Base-by-base conservation (phyloP, 2,888 invertebrate genomes). In the Biston stratarius region DNA sequence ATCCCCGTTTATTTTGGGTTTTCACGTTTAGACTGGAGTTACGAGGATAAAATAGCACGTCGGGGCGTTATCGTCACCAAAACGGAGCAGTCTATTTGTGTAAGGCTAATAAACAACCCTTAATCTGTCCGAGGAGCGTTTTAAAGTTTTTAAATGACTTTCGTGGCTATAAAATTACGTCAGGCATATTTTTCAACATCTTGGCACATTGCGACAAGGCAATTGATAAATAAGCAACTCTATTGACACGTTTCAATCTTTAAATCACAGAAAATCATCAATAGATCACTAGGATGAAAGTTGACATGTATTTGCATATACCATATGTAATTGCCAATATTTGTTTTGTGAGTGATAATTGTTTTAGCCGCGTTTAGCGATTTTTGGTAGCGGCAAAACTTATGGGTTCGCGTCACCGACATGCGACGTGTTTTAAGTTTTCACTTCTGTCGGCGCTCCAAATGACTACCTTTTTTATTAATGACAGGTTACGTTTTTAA, bases 1-100 rank as follows among this genome's bases (percentile, higher is more conserved):
- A 61, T 52, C 33, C 52, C 57, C 49, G 55, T 51, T 55, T 56
- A 65, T 66, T 66, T 57, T 49, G 56, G 61, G 48, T 48, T 60
- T 55, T 56, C 60, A 55, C 44, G 60, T 55, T 55, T 55, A 60
- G 38, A 60, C 52, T 58, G 15, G 40, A 24, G 42, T 33, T 10
- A 40, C 15, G 55, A 34, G 51, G 33, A 55, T n/a, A 33, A 44
- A 55, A 55, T 55, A 36, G 36, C 36, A 57, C 45, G 34, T 57
- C 1, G 11, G 58, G 24, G 11, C 48, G 58, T 58, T 61, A 61
- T 61, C 66, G 58, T 34, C 49, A 40, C 48, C 14, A 53, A 15
- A 67, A 53, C 36, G 58, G n/a, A 42, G 60, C 64, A 52, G 61
- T 62, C 58, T 61, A 58, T 67, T 67, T 62, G 58, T 14, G 58